These are phyloP conservation scores for Adelges cooleyi DNA, from an alignment of 1,140 invertebrate genomes.

Conservation along the genomic window DNA sequence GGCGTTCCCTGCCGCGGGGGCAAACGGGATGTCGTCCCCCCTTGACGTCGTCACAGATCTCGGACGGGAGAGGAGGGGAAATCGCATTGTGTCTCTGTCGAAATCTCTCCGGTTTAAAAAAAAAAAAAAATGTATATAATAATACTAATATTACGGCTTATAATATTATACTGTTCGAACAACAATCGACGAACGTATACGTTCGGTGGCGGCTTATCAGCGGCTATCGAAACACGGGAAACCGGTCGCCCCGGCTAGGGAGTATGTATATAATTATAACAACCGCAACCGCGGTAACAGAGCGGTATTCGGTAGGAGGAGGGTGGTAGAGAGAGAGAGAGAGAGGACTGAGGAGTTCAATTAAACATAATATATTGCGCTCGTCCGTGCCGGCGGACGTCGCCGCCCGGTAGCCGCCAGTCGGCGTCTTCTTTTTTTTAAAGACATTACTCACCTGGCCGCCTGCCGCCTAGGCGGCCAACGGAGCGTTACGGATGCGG, in stretches of 20 bases:
- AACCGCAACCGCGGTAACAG: too few species aligned
- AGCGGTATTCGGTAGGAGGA: too few species aligned
- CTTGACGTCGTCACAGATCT: too few species aligned
- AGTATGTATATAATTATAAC: too few species aligned
- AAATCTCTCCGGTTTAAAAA: slow-evolving; percentile 13
- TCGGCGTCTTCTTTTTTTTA: not conserved
- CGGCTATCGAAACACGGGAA: not conserved
- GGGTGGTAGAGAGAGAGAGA: too few species aligned
- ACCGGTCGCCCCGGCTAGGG: not conserved
- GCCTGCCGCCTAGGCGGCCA: too few species aligned
- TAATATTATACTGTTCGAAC: not conserved
- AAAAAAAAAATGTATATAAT: not conserved
- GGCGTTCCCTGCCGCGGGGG: not conserved
- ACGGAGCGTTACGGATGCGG: too few species aligned
- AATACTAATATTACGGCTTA: too few species aligned
- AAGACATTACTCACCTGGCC: not conserved
- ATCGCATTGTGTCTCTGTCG: slow-evolving; percentile 24
- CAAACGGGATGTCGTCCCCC: not conserved
- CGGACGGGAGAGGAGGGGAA: too few species aligned
- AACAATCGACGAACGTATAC: too few species aligned
- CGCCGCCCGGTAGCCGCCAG: not conserved
- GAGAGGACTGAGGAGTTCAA: too few species aligned
- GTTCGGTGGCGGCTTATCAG: too few species aligned
- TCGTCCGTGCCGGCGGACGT: not conserved
- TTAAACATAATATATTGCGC: slow-evolving; percentile 9